Evolutionary conservation across 2,797 vertebrate species (phyloP).

Genomic region (Orientallactaga sibirica): DNA sequence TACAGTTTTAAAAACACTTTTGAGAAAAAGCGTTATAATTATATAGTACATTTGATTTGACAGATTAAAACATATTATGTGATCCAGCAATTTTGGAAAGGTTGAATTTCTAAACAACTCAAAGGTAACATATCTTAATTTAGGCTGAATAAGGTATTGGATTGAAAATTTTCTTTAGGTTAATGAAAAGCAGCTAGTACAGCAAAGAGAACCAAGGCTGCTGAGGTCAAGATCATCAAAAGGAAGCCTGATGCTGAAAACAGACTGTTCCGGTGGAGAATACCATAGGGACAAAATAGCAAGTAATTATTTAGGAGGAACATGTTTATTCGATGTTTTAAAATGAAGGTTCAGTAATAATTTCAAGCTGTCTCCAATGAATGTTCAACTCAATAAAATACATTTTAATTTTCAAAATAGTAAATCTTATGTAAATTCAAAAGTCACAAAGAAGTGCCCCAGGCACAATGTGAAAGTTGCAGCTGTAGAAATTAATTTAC

Average conservation of each 20-base stretch:
- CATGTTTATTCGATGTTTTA: constrained; percentile 57
- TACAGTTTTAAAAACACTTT: background rate
- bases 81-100: background rate
- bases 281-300: background rate
- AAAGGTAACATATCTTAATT: constrained; percentile 38
- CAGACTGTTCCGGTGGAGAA: background rate
- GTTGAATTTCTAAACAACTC: constrained; percentile 18
- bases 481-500: constrained; percentile 78
- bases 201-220: background rate
- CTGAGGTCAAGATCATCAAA: background rate
- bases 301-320: constrained; percentile 39
- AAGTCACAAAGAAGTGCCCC: constrained; percentile 57
- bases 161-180: background rate
- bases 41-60: background rate
- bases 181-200: background rate
- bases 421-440: constrained; percentile 68
- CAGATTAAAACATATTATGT: background rate
- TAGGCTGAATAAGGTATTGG: background rate
- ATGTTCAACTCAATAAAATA: constrained; percentile 68
- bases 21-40: background rate
- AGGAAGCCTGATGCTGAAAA: background rate
- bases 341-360: constrained; percentile 61
- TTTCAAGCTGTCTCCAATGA: constrained; percentile 66
- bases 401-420: constrained; percentile 74
- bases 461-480: constrained; percentile 71